These are phyloP conservation scores for Girardinichthys multiradiatus DNA, from an alignment of 2,113 vertebrate genomes.

Conservation along the genomic window DNA sequence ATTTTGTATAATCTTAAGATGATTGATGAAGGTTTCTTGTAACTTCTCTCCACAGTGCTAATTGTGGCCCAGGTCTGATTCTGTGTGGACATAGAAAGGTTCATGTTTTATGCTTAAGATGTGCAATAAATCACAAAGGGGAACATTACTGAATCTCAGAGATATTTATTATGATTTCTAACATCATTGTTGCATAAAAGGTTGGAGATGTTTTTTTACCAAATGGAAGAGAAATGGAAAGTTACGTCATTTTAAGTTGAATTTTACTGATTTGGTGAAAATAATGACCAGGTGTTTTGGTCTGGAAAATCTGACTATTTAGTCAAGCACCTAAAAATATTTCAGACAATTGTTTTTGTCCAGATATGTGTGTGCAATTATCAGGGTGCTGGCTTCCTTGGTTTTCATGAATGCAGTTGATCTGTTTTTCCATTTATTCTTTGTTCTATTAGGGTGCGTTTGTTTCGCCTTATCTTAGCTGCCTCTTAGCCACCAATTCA, in stretches of 20 bases:
- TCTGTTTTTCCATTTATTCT: slow-evolving; percentile 12
- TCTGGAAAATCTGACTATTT: slow-evolving; percentile 1
- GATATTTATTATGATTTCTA: slow-evolving; percentile 1
- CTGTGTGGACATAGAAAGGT: slow-evolving; percentile 51
- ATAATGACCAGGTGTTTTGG: too few relatives aligned
- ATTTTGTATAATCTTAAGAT: neutral
- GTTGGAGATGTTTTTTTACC: slow-evolving; percentile 49
- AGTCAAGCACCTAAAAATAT: slow-evolving; percentile 10
- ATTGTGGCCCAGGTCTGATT: slow-evolving; percentile 18
- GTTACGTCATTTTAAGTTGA: neutral
- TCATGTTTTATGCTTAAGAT: slow-evolving; percentile 55
- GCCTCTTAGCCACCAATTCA: neutral
- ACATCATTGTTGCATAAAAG: slow-evolving; percentile 9
- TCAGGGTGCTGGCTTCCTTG: slow-evolving; percentile 48
- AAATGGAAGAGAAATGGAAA: neutral
- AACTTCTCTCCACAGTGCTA: neutral
- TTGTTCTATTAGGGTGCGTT: slow-evolving; percentile 30
- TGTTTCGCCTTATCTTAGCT: slow-evolving; percentile 24
- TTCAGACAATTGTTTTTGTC: slow-evolving; percentile 21
- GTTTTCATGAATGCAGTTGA: slow-evolving; percentile 12
- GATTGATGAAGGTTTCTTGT: neutral
- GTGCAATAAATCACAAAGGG: slow-evolving; percentile 56
- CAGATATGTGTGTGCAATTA: slow-evolving; percentile 25
- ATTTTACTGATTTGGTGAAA: neutral
- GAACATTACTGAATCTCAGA: slow-evolving; percentile 18